phyloP scores from a whole-genome alignment of 2,888 invertebrate species.

The Sarcophaga variegata region DNA sequence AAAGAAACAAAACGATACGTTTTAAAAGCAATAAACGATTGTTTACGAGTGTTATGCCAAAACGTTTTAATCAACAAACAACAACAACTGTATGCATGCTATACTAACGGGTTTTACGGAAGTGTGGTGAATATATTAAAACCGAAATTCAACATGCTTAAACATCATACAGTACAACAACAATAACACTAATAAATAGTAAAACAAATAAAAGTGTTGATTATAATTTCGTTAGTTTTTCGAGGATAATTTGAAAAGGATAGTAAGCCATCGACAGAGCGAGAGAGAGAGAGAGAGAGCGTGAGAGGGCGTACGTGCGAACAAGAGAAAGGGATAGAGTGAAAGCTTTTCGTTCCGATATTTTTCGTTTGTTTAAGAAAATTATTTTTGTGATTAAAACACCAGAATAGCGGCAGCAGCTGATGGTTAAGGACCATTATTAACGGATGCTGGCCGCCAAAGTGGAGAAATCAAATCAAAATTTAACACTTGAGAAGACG shows the following conservation, averaged over 20 bases:
- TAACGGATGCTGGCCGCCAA: slow-evolving; percentile 62
- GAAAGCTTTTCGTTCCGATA: background rate
- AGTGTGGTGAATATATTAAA: slow-evolving; percentile 58
- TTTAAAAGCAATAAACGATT: slow-evolving; percentile 35
- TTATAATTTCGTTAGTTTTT: slow-evolving; percentile 50
- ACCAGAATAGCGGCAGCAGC: slow-evolving; percentile 60
- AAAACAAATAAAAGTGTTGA: slow-evolving; percentile 52
- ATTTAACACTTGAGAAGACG: background rate
- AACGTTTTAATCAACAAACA: background rate
- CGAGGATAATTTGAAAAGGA: slow-evolving; percentile 22
- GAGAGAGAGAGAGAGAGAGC: slow-evolving; percentile 9
- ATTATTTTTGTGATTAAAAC: slow-evolving; percentile 37
- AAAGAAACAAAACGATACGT: slow-evolving; percentile 1
- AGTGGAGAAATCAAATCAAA: background rate
- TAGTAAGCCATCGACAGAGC: slow-evolving; percentile 10
- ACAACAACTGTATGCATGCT: background rate
- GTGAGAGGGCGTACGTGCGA: background rate
- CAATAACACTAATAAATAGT: slow-evolving; percentile 30
- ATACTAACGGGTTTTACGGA: slow-evolving; percentile 53
- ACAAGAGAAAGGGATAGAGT: background rate
- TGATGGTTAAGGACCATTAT: slow-evolving; percentile 64
- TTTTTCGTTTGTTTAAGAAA: slow-evolving; percentile 9
- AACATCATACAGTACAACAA: slow-evolving; percentile 3
- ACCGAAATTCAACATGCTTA: slow-evolving; percentile 48
- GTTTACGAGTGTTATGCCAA: slow-evolving; percentile 35